Evolutionary conservation across 2,888 invertebrate species (phyloP).

Genomic region (Conomelus anceps): DNA sequence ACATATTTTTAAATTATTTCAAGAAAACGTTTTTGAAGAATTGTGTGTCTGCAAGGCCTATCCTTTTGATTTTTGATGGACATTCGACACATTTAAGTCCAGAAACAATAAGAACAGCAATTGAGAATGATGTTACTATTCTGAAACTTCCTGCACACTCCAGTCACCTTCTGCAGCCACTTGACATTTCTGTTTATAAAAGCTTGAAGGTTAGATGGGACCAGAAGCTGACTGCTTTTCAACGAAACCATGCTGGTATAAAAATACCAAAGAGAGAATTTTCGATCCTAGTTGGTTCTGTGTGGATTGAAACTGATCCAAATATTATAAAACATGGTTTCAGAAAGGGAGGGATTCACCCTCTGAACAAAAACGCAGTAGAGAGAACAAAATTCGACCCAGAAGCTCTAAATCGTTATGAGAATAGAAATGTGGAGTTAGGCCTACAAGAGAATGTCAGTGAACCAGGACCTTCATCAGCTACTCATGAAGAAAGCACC

Average conservation of each 20-base stretch:
- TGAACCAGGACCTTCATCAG: not conserved
- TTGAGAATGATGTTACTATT: constrained; percentile 20
- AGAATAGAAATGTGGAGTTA: constrained; percentile 8
- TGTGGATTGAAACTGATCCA: constrained; percentile 32
- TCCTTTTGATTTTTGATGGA: constrained; percentile 26
- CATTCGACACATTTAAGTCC: constrained; percentile 23
- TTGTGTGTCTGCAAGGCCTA: constrained; percentile 15
- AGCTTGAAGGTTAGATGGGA: constrained; percentile 35
- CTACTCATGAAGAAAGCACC: not conserved
- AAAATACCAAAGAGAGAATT: too few relatives aligned
- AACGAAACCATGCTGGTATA: constrained; percentile 31
- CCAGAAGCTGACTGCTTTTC: constrained; percentile 33
- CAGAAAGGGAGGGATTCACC: too few relatives aligned
- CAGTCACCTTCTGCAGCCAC: constrained; percentile 34
- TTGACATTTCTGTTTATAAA: constrained; percentile 36
- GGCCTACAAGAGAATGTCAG: not conserved
- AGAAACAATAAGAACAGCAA: constrained; percentile 6
- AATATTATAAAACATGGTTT: constrained; percentile 28
- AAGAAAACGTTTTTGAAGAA: constrained; percentile 28
- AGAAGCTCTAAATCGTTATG: not conserved
- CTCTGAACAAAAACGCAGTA: constrained; percentile 26
- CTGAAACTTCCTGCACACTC: constrained; percentile 31
- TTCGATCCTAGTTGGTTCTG: constrained; percentile 28
- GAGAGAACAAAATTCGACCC: constrained; percentile 19
- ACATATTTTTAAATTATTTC: constrained; percentile 37